Evolutionary conservation across 2,797 vertebrate genomes (phyloP).

Genomic region (Euthynnus affinis): DNA sequence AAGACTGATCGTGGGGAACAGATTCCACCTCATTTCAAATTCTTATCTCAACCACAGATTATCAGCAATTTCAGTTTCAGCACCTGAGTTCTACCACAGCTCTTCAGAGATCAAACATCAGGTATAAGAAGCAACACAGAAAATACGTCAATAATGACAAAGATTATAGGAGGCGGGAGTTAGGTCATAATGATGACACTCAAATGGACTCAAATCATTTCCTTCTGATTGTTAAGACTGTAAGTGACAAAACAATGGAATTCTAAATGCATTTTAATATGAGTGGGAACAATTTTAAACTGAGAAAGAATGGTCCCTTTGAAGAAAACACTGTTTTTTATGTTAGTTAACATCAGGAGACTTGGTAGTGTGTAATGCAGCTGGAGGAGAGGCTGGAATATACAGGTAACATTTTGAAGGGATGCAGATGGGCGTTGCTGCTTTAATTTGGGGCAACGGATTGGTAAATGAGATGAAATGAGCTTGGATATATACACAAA

Average conservation of each 20-base stretch:
- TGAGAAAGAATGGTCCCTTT: not conserved
- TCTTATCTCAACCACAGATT: not conserved
- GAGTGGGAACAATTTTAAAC: no score
- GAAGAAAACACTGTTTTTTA: not conserved
- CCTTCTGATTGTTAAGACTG: not conserved
- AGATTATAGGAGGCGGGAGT: not conserved
- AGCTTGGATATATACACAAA: constrained; percentile 2
- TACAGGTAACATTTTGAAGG: not conserved
- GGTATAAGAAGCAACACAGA: not conserved
- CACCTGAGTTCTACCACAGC: not conserved
- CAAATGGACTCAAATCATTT: not conserved
- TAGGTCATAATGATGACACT: not conserved
- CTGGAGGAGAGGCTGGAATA: not conserved
- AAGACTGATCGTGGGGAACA: not conserved
- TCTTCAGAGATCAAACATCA: not conserved
- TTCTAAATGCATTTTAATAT: not conserved
- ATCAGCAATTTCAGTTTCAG: constrained; percentile 23
- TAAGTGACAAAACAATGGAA: not conserved
- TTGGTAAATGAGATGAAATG: not conserved
- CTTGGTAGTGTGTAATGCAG: not conserved
- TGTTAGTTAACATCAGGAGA: not conserved
- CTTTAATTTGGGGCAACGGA: not conserved
- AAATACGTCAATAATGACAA: not conserved
- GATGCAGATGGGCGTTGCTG: not conserved
- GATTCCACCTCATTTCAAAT: not conserved